Evolutionary conservation across 2,797 vertebrate species (phyloP).

Genomic region (Poecilia picta): DNA sequence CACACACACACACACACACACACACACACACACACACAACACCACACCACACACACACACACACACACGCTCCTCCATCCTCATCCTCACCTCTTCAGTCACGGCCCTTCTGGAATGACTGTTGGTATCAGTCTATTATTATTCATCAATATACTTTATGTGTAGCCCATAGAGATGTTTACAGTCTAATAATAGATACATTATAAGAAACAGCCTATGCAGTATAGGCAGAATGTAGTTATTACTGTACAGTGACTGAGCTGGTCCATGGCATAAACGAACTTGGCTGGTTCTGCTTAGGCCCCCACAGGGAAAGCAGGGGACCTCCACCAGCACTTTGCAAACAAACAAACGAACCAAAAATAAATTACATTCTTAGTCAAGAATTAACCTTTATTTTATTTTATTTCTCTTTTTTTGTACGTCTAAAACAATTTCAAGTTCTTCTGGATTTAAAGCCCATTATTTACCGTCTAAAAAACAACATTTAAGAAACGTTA

Average conservation of each 20-base stretch:
- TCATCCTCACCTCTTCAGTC: conserved; percentile 28
- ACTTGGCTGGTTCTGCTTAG: neutral
- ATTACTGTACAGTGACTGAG: neutral
- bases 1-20: too few species aligned
- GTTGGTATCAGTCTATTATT: neutral
- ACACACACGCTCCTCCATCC: conserved; percentile 10
- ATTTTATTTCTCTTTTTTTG: neutral
- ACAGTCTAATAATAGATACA: neutral
- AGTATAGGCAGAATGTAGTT: neutral
- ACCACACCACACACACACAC: too few species aligned
- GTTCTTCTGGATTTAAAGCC: neutral
- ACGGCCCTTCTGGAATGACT: neutral
- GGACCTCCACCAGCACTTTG: neutral
- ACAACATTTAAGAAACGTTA: neutral
- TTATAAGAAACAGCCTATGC: neutral
- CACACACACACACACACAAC: too few species aligned
- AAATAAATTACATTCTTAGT: neutral
- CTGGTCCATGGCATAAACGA: neutral
- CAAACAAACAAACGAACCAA: neutral
- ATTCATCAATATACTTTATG: neutral
- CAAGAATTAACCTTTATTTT: neutral
- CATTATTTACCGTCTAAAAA: neutral
- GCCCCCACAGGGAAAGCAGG: neutral
- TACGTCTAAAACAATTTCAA: neutral
- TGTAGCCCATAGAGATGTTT: neutral